Conservation (phyloP, 1,140 invertebrate species). For the Archivesica marissinica region DNA sequence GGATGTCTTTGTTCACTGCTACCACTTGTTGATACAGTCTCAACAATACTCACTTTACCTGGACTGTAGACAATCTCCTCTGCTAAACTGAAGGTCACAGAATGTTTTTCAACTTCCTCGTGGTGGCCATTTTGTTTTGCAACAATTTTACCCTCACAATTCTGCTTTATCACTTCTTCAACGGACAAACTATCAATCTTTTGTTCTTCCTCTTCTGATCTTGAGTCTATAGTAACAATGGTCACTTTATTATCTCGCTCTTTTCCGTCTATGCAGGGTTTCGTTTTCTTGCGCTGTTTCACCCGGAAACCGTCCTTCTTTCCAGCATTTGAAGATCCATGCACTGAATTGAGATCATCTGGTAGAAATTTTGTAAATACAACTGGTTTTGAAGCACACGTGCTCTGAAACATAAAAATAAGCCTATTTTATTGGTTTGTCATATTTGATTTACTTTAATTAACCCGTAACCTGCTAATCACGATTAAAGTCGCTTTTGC, state of each 20-base stretch:
- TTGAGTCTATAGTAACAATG: constrained; percentile 67
- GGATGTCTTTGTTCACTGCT: constrained; percentile 52
- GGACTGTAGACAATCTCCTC: constrained; percentile 29
- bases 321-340: not conserved
- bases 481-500: too few species aligned
- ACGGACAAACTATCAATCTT: constrained; percentile 68
- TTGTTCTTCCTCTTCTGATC: constrained; percentile 66
- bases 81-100: constrained; percentile 39
- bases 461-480: too few species aligned
- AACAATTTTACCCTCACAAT: constrained; percentile 12
- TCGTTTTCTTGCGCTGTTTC: constrained; percentile 67
- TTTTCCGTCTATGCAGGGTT: constrained; percentile 51
- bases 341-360: constrained; percentile 5
- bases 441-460: too few species aligned
- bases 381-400: constrained; percentile 70
- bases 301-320: constrained; percentile 66
- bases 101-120: constrained; percentile 52
- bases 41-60: constrained; percentile 50
- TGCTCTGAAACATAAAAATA: constrained; percentile 61
- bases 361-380: constrained; percentile 69
- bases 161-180: constrained; percentile 69
- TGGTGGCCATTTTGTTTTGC: constrained; percentile 41
- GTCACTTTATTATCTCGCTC: constrained; percentile 64
- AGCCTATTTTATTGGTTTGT: too few species aligned
- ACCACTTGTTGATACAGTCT: constrained; percentile 28